Conservation (phyloP, 2,797 vertebrate genomes). For the Centropyge bicolor region DNA sequence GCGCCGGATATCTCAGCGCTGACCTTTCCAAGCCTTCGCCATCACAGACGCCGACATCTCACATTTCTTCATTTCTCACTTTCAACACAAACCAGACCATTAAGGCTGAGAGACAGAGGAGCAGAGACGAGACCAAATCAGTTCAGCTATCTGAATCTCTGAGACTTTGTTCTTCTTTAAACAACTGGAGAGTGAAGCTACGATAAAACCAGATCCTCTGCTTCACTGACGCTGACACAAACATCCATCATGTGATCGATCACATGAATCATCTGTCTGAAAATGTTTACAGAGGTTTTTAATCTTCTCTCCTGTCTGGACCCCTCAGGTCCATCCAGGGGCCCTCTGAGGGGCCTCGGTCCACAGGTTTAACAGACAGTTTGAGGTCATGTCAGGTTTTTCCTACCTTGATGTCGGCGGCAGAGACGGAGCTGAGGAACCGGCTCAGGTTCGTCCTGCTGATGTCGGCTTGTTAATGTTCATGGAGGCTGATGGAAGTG, state of each 20-base stretch:
- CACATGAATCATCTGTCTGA: no score
- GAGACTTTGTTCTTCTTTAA: background rate
- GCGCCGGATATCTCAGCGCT: background rate
- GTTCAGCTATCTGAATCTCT: background rate
- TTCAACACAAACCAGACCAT: background rate
- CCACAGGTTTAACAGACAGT: background rate
- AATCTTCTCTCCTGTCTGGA: no score
- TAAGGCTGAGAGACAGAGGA: background rate
- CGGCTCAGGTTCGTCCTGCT: slow-evolving; percentile 14
- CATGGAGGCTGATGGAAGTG: slow-evolving; percentile 1
- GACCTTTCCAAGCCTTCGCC: slow-evolving; percentile 14
- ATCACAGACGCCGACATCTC: slow-evolving; percentile 13
- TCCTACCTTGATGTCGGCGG: background rate
- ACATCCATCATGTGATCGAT: no score
- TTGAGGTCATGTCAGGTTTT: background rate
- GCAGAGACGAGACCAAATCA: background rate
- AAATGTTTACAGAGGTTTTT: no score
- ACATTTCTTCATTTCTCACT: slow-evolving; percentile 12
- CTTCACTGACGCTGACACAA: background rate
- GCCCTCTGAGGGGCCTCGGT: no score
- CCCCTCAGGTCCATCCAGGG: no score
- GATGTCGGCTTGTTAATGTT: slow-evolving; percentile 18
- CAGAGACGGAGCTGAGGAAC: slow-evolving; percentile 8
- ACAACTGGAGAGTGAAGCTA: background rate
- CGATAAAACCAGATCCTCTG: background rate